Evolutionary conservation across 2,113 vertebrate genomes (phyloP), one percentile per base, ranked within the genome.

Genomic region (Psittacara wagleri): DNA sequence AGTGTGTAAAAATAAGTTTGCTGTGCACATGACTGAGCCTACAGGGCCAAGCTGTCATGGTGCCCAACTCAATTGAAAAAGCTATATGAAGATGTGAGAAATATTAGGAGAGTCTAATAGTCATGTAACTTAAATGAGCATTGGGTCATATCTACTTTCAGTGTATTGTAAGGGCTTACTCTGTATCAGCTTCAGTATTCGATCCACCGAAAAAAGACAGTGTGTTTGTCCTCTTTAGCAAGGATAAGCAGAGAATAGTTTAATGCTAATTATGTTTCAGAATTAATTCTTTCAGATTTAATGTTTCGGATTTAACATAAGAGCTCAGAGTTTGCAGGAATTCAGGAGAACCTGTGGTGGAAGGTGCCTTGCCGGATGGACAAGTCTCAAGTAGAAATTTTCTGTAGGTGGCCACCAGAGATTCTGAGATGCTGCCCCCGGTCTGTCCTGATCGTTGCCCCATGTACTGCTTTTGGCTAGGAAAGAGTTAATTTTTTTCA

Each of bases 401-500:
- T 0, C 0, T 52, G 70, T 24, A 41, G 19, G 16, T 76, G 52
- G 18, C 14, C 64, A 31, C 0, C 2, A 83, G 22, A 33, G 6
- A 35, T 14, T 72, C 25, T 19, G 4, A 61, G 19, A 18, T 55
- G 10, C 15, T 51, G 19, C 2, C 17, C 14, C 2, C 8, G 11
- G 16, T 39, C 49, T 78, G 12, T 62, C 10, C 29, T 74, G 44
- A 52, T 61, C 10, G 33, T 59, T 10, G 33, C 2, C 0, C 7
- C 13, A 7, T 23, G 8, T 35, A 15, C 49, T 69, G 43, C 6
- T 39, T 51, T 90, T 61, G 55, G 5, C 16, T 61, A 16, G 8
- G 19, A 61, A 4, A 41, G 35, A 55, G 29, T 11, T 41, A 9
- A 20, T 17, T 46, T 51, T 80, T 63, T 64, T 46, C 9, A 1